Evolutionary conservation across 2,888 invertebrate genomes (phyloP).

Genomic region (Mythimna loreyi): DNA sequence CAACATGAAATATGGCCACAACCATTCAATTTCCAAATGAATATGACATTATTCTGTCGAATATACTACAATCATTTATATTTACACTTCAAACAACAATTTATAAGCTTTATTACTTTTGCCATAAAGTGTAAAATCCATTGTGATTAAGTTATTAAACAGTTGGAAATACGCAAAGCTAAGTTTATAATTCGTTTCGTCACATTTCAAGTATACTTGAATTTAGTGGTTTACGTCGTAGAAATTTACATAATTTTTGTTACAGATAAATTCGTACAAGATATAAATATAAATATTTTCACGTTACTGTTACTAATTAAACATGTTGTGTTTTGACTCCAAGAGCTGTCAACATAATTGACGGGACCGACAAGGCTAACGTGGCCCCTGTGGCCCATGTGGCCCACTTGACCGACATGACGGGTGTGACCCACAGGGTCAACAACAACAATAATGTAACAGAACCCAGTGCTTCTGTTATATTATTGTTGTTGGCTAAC

Average conservation of each 20-base stretch:
- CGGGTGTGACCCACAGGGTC: too few relatives aligned
- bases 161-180: constrained; percentile 21
- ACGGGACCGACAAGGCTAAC: too few relatives aligned
- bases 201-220: constrained; percentile 41
- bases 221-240: constrained; percentile 13
- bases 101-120: constrained; percentile 12
- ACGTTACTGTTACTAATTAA: too few relatives aligned
- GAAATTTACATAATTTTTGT: constrained; percentile 31
- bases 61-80: constrained; percentile 50
- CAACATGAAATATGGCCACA: constrained; percentile 51
- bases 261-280: not conserved
- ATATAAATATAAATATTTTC: not conserved
- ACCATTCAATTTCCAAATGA: constrained; percentile 70
- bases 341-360: too few relatives aligned
- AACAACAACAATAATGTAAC: too few relatives aligned
- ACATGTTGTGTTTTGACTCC: too few relatives aligned
- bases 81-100: not conserved
- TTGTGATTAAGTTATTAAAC: not conserved
- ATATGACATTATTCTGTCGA: constrained; percentile 65
- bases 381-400: too few relatives aligned
- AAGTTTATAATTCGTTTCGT: constrained; percentile 55
- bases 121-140: constrained; percentile 31
- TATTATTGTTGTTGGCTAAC: too few relatives aligned
- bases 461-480: too few relatives aligned
- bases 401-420: too few relatives aligned